Base-by-base conservation (phyloP, 2,797 vertebrate species). In the Sitta carolinensis region DNA sequence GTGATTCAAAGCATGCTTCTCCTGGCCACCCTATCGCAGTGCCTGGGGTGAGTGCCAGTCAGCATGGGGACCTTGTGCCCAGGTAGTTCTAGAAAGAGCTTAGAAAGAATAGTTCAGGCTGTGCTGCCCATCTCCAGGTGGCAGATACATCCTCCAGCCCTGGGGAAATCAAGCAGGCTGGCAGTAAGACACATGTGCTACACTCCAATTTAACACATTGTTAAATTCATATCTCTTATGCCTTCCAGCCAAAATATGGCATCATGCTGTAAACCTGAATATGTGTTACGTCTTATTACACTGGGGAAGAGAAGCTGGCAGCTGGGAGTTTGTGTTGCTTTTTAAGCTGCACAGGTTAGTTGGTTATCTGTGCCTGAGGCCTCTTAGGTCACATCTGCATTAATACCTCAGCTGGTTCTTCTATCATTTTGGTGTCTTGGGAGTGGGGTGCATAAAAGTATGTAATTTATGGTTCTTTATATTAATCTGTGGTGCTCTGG, bases 241-340 rank as follows among this genome's bases (percentile, higher is more conserved):
- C 92, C 94, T 91, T 90, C 81, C 64, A 85, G 93, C 81, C 59
- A 92, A 83, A 95, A 86, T 91, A 51, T 52, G 66, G 82, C 73
- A 69, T 77, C 83, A 10, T 78, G 52, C 82, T 91, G 89, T 83
- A 91, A 92, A 92, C 54, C 54, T 68, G 68, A 83, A 22, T 88
- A 85, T 3, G 6, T 83, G 58, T 68, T 94, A 84, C 55, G 52
- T 88, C 85, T 90, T 93, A 75, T 84, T 91, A 78, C 85, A 20
- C 85, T 78, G 73, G 87, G 92, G 91, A 93, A 19, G 79, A 78
- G 73, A 74, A 59, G n/a, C 40, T 0, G 0, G n/a, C 76, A 84
- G 76, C 84, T 92, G 82, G 76, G 66, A 93, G 48, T 68, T 84
- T 38, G 9, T 27, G 21, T 78, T 94, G 58, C 58, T 76, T 93